phyloP scores from a whole-genome alignment of 2,888 invertebrate species.

The Melipona bicolor region DNA sequence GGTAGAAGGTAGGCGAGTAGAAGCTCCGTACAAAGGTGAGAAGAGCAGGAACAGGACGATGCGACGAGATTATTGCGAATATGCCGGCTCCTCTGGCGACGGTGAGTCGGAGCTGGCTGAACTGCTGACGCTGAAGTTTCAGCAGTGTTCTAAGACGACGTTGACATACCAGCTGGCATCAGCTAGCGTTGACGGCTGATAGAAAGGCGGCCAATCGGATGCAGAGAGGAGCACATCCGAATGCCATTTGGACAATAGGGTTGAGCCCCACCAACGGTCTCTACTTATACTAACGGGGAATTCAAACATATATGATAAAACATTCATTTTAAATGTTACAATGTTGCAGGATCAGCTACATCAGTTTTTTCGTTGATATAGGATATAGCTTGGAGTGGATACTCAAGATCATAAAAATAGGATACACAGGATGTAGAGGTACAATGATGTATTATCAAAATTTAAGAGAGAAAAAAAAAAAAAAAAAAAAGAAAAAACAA shows the following conservation, averaged over 20 bases:
- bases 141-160: slow-evolving; percentile 67
- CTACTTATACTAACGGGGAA: slow-evolving; percentile 85
- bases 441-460: slow-evolving; percentile 60
- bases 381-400: slow-evolving; percentile 65
- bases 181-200: slow-evolving; percentile 78
- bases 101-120: slow-evolving; percentile 45
- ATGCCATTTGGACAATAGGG: slow-evolving; percentile 84
- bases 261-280: slow-evolving; percentile 84
- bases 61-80: slow-evolving; percentile 55
- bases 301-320: slow-evolving; percentile 83
- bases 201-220: slow-evolving; percentile 84
- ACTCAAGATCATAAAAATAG: slow-evolving; percentile 42
- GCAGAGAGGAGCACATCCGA: slow-evolving; percentile 83
- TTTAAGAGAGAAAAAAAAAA: slow-evolving; percentile 16
- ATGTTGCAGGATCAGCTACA: slow-evolving; percentile 73
- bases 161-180: slow-evolving; percentile 69
- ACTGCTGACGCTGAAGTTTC: slow-evolving; percentile 62
- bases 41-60: slow-evolving; percentile 50
- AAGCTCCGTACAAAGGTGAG: slow-evolving; percentile 45
- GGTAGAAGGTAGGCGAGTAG: slow-evolving; percentile 32
- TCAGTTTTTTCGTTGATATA: slow-evolving; percentile 64
- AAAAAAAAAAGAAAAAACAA: slow-evolving; percentile 61
- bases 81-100: slow-evolving; percentile 51
- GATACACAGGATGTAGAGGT: slow-evolving; percentile 44
- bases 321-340: slow-evolving; percentile 65